phyloP scores from a whole-genome alignment of 2,113 vertebrate genomes.

The Amazona vittata region DNA sequence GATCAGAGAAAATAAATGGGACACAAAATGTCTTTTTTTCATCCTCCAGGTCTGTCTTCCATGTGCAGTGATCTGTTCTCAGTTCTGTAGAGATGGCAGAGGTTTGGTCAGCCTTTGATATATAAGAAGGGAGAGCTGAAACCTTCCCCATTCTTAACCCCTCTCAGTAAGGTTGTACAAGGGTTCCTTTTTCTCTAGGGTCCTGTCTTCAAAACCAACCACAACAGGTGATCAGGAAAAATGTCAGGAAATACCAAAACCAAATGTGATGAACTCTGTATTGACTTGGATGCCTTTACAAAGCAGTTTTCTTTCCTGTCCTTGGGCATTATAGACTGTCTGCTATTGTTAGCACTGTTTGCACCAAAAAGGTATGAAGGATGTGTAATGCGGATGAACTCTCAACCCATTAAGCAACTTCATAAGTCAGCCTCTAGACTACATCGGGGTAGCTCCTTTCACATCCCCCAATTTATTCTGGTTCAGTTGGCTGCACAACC shows the following conservation, averaged over 20 bases:
- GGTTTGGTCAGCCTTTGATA: not conserved
- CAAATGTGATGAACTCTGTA: not conserved
- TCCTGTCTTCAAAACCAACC: not conserved
- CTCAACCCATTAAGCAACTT: not conserved
- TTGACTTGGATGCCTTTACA: not conserved
- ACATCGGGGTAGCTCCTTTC: not conserved
- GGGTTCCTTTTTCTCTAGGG: not conserved
- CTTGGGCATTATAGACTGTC: not conserved
- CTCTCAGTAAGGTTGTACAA: not conserved
- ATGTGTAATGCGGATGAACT: not conserved
- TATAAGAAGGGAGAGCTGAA: not conserved
- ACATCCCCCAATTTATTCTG: not conserved
- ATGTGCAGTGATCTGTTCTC: not conserved
- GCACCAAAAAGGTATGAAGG: not conserved
- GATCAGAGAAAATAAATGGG: not conserved
- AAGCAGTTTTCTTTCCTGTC: not conserved
- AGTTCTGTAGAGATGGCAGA: not conserved
- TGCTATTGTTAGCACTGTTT: not conserved
- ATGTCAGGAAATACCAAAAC: not conserved
- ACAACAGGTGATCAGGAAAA: not conserved
- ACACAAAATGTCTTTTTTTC: fast-evolving
- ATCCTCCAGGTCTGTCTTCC: not conserved
- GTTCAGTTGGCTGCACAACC: not conserved
- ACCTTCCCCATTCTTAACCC: not conserved
- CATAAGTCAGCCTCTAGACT: not conserved